These are phyloP conservation scores for Empidonax alnorum DNA, from an alignment of 2,113 vertebrate species.

Conservation along the genomic window DNA sequence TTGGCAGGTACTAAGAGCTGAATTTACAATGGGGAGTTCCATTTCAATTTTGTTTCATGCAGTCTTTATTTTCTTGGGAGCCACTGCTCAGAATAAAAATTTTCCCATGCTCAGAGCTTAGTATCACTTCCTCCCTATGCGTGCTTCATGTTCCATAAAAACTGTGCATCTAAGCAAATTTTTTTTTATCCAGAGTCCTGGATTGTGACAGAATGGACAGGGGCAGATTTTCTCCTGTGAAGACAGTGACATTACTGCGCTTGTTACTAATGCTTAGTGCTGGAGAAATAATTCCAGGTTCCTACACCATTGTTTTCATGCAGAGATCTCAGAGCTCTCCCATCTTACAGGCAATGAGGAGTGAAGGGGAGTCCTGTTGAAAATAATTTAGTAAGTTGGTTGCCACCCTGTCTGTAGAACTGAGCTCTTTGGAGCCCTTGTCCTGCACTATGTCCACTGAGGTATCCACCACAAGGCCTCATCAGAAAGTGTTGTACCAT, in stretches of 20 bases:
- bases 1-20: neutral
- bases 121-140: neutral
- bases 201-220: neutral
- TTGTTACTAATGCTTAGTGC: neutral
- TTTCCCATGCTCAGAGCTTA: neutral
- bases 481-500: neutral
- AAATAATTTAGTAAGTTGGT: neutral
- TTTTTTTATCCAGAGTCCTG: neutral
- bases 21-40: slow-evolving; percentile 9
- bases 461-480: neutral
- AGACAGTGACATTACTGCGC: neutral
- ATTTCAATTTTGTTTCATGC: neutral
- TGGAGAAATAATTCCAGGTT: neutral
- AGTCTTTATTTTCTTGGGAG: neutral
- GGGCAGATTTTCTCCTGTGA: neutral
- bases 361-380: neutral
- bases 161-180: neutral
- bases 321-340: neutral
- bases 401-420: neutral
- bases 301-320: neutral
- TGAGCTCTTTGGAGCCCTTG: neutral
- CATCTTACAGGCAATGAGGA: neutral
- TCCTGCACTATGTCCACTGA: rapidly evolving
- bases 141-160: neutral
- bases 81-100: neutral